These are phyloP conservation scores for Hemitrygon akajei DNA, from an alignment of 2,797 vertebrate genomes.

Conservation along the genomic window DNA sequence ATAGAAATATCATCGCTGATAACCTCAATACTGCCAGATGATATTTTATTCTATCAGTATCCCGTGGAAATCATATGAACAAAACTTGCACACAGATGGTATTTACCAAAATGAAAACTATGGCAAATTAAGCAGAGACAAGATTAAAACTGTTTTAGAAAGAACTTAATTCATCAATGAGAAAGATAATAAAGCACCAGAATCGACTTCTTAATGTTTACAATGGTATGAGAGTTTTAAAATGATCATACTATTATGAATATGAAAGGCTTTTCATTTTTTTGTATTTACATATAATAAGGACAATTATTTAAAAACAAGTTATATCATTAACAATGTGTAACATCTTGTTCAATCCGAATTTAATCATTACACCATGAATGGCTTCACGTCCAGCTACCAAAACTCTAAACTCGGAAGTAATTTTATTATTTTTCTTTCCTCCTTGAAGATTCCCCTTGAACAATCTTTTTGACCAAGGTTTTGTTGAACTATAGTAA, in stretches of 20 bases:
- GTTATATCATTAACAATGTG: background rate
- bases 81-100: background rate
- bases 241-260: too few species aligned
- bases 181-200: background rate
- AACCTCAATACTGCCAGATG: background rate
- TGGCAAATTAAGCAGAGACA: background rate
- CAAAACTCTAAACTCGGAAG: too few species aligned
- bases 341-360: background rate
- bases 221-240: background rate
- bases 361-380: too few species aligned
- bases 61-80: background rate
- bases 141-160: background rate
- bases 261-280: too few species aligned
- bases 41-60: background rate
- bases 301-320: background rate
- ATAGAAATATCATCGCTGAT: background rate
- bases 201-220: background rate
- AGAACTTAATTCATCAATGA: background rate
- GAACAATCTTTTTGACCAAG: too few species aligned
- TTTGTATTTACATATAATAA: background rate
- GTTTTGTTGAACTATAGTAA: too few species aligned
- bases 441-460: too few species aligned
- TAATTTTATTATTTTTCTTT: too few species aligned
- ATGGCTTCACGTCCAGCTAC: too few species aligned
- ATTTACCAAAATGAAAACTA: background rate